Evolutionary conservation across 1,140 invertebrate species (phyloP).

Genomic region (Himalopsyche phryganea): DNA sequence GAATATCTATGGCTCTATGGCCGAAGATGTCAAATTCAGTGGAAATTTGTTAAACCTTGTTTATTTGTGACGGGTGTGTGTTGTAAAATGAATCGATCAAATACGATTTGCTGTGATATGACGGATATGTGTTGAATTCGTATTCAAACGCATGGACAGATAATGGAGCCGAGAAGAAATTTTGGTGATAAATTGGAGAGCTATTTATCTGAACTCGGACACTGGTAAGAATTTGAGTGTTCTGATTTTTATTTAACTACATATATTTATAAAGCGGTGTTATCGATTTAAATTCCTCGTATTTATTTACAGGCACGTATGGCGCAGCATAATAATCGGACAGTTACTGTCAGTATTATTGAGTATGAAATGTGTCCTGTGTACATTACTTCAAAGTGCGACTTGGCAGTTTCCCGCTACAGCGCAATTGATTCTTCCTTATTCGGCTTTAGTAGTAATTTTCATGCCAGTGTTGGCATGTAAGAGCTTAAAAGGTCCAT

Average conservation of each 20-base stretch:
- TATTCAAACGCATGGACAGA: conserved; percentile 4
- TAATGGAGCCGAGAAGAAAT: conserved; percentile 36
- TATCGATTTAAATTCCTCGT: too few species aligned
- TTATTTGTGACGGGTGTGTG: too few species aligned
- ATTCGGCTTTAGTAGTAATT: conserved; percentile 69
- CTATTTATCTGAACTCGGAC: conserved; percentile 63
- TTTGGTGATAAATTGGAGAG: conserved; percentile 64
- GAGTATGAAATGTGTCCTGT: conserved; percentile 72
- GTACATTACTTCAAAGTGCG: conserved; percentile 67
- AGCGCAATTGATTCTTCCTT: conserved; percentile 78
- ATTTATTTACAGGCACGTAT: conserved; percentile 61
- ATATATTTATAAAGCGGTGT: too few species aligned
- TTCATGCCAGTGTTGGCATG: conserved; percentile 74
- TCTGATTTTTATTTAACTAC: neutral
- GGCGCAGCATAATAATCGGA: conserved; percentile 71
- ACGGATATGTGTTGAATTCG: too few species aligned
- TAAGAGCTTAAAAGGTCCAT: conserved; percentile 47
- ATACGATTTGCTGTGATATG: too few species aligned
- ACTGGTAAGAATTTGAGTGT: conserved; percentile 54
- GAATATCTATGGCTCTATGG: too few species aligned
- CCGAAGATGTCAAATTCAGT: too few species aligned
- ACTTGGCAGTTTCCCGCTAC: conserved; percentile 70
- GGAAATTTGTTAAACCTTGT: too few species aligned
- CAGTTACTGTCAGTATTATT: conserved; percentile 72
- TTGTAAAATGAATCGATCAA: too few species aligned